Evolutionary conservation across 2,113 vertebrate genomes (phyloP).

Genomic region (Chauna torquata): DNA sequence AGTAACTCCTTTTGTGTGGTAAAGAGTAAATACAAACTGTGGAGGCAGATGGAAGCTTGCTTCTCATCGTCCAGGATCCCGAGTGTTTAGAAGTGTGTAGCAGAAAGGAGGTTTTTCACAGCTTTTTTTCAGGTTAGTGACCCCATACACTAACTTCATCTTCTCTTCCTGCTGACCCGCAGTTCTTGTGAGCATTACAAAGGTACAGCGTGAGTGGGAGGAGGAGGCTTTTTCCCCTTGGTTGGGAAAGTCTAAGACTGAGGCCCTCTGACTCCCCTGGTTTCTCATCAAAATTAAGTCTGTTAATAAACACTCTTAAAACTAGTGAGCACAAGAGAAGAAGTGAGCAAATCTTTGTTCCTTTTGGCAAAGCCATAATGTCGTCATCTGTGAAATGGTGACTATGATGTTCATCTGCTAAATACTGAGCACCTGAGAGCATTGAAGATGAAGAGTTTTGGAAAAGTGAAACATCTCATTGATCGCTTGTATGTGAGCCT

Average conservation of each 20-base stretch:
- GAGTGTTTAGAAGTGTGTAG: too few relatives aligned
- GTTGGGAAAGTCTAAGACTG: too few relatives aligned
- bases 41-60: neutral
- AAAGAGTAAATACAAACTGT: neutral
- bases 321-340: neutral
- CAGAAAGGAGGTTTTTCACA: too few relatives aligned
- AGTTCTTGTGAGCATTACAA: rapidly evolving
- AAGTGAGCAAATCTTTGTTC: rapidly evolving
- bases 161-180: too few relatives aligned
- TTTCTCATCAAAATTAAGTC: neutral
- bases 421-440: rapidly evolving
- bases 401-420: neutral
- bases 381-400: neutral
- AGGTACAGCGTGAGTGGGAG: neutral
- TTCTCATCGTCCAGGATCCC: neutral
- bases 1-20: neutral
- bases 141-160: rapidly evolving
- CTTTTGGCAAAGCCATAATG: neutral
- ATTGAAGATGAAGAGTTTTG: neutral
- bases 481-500: rapidly evolving
- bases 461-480: neutral
- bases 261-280: rapidly evolving
- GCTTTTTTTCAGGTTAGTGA: too few relatives aligned
- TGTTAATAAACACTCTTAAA: neutral
- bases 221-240: rapidly evolving